phyloP scores from a whole-genome alignment of 2,888 invertebrate genomes.

The Apamea sordens region DNA sequence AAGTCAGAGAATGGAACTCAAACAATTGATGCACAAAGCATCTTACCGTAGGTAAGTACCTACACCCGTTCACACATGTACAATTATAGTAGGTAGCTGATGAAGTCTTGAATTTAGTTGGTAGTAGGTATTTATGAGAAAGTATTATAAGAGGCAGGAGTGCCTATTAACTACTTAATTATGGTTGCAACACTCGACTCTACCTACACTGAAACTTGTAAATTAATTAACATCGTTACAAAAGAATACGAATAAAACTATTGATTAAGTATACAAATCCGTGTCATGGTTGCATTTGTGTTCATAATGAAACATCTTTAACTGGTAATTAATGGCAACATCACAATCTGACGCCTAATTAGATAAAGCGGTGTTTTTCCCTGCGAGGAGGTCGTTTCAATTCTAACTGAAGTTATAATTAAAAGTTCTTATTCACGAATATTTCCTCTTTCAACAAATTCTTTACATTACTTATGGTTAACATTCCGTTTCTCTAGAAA shows the following conservation, averaged over 20 bases:
- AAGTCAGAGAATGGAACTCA: constrained; percentile 8
- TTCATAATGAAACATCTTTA: constrained; percentile 55
- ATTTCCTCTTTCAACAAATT: constrained; percentile 57
- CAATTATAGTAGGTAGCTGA: not conserved
- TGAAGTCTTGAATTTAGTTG: not conserved
- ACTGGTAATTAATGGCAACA: constrained; percentile 55
- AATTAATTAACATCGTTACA: constrained; percentile 1
- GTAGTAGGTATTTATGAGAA: not conserved
- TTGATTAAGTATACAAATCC: constrained; percentile 53
- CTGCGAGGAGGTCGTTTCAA: constrained; percentile 45
- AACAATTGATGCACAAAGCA: not conserved
- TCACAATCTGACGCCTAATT: constrained; percentile 56
- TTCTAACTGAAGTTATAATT: constrained; percentile 52
- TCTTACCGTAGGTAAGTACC: not conserved
- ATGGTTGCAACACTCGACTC: constrained; percentile 1
- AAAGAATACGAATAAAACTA: constrained; percentile 29
- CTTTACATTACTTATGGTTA: constrained; percentile 31
- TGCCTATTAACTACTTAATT: not conserved
- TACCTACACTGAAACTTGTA: constrained; percentile 8
- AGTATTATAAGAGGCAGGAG: not conserved
- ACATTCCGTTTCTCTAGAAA: constrained; percentile 46
- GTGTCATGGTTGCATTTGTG: constrained; percentile 58
- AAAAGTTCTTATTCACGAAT: constrained; percentile 46
- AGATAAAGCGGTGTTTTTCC: constrained; percentile 53
- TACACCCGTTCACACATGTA: not conserved